Base-by-base conservation (phyloP, 2,888 invertebrate species). In the Fragum sueziense region DNA sequence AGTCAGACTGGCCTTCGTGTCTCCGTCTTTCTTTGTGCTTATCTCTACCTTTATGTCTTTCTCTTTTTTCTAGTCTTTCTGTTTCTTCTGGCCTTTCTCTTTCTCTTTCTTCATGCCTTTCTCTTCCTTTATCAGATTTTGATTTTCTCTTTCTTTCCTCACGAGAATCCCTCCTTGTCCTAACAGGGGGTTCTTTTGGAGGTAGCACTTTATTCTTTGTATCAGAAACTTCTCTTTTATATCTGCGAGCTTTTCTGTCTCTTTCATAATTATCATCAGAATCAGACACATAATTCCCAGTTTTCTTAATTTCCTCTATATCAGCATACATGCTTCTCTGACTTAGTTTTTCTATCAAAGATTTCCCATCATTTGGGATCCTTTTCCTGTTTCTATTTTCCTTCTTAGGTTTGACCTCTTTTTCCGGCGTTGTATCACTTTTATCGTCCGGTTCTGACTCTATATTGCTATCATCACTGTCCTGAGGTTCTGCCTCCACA, bases 271-370 rank as follows among this genome's bases (percentile, higher is more conserved):
- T 22, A 27, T 76, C 68, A 29, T 59, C 41, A 70, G 33, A 57
- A 33, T 61, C 54, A 25, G 57, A 27, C 11, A 51, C 27, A 57
- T 67, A 69, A 37, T 54, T 77, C 51, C 59, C 57, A 31, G 65
- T 57, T 62, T 65, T 62, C 74, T 68, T 79, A 33, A 81, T 70
- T 59, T 81, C 81, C 47, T 81, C 81, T 51, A 81, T 78, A 65
- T 81, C 81, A 52, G 81, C 81, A 75, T 81, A 81, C 81, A 81
- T 81, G 34, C 81, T 81, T 72, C 76, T 81, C 14, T 74, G 62
- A 73, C 75, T 81, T 1, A 74, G 65, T 69, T 73, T 83, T 73
- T 79, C 81, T 31, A 74, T 51, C 65, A 75, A 70, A 6, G 70
- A 70, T 74, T 77, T 81, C 20, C 81, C 77, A 69, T 76, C 76